Percentiles rank a stretch among this genome's conserved stretches.
These are phyloP conservation scores for Cerastis rubricosa DNA, from an alignment of 2,888 invertebrate genomes.

Conservation along the genomic window DNA sequence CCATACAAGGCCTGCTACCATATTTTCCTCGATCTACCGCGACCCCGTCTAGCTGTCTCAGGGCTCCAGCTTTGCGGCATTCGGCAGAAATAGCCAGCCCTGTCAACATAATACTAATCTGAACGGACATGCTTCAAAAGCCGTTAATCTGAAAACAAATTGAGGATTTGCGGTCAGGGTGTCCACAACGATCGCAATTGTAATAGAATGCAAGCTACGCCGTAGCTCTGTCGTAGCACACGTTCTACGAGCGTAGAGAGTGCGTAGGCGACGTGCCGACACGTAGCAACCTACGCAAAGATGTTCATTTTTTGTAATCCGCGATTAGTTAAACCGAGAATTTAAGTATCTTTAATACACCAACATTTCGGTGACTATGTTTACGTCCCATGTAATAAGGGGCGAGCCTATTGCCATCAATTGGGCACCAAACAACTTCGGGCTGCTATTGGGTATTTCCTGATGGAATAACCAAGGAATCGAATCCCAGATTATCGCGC, in stretches of 20 bases:
- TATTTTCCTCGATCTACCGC: no score
- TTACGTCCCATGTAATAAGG: no score
- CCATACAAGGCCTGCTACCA: no score
- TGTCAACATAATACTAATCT: background rate
- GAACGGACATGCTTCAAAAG: constrained; percentile 18
- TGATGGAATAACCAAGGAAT: background rate
- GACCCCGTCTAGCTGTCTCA: no score
- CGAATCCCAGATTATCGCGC: background rate
- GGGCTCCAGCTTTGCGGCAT: no score
- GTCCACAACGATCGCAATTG: constrained; percentile 19
- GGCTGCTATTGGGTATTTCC: background rate
- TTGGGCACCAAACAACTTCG: background rate
- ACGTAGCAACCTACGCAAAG: background rate
- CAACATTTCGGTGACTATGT: background rate
- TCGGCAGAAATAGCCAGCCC: no score
- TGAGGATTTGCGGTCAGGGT: background rate
- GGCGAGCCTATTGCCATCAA: background rate
- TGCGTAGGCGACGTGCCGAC: constrained; percentile 12
- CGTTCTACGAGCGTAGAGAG: constrained; percentile 8
- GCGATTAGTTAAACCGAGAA: background rate
- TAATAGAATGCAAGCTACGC: constrained; percentile 28
- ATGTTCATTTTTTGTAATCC: background rate
- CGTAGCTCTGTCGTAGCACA: constrained; percentile 32
- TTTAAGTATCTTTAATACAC: background rate
- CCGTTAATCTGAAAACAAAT: constrained; percentile 19